A percentile compares a stretch with the other conserved stretches of the same genome.
Conservation (phyloP, 2,888 invertebrate species). For the Orgyia antiqua region DNA sequence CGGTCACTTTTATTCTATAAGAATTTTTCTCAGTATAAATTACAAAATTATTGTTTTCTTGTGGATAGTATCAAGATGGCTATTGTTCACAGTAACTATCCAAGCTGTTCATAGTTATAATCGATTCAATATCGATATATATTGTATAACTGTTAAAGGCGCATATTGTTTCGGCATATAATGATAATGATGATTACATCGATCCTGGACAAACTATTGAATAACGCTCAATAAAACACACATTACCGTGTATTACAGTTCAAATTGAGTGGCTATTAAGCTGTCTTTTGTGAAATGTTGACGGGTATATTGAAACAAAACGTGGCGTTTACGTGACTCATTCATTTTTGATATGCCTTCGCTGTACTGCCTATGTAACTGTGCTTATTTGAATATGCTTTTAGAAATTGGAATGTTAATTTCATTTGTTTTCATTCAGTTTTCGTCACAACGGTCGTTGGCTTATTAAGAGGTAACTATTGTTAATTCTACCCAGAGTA, state of each 20-base stretch:
- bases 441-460: too few relatives aligned
- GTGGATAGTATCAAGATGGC: too few relatives aligned
- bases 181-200: constrained; percentile 1
- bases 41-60: constrained; percentile 45
- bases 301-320: constrained; percentile 23
- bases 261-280: constrained; percentile 34
- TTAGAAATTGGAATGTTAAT: neutral
- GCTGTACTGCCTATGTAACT: constrained; percentile 5
- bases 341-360: constrained; percentile 40
- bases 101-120: too few relatives aligned
- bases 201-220: constrained; percentile 11
- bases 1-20: constrained; percentile 27
- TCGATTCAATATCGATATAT: too few relatives aligned
- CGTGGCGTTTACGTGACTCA: constrained; percentile 32
- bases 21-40: constrained; percentile 38
- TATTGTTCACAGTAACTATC: too few relatives aligned
- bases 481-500: too few relatives aligned
- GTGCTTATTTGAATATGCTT: neutral
- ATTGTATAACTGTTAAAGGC: too few relatives aligned
- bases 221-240: constrained; percentile 23
- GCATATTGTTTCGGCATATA: too few relatives aligned
- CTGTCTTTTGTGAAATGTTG: constrained; percentile 31
- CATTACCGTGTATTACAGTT: constrained; percentile 19
- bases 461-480: too few relatives aligned
- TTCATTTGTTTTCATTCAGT: neutral